Evolutionary conservation across 2,113 vertebrate genomes (phyloP).

Genomic region (Colius striatus): DNA sequence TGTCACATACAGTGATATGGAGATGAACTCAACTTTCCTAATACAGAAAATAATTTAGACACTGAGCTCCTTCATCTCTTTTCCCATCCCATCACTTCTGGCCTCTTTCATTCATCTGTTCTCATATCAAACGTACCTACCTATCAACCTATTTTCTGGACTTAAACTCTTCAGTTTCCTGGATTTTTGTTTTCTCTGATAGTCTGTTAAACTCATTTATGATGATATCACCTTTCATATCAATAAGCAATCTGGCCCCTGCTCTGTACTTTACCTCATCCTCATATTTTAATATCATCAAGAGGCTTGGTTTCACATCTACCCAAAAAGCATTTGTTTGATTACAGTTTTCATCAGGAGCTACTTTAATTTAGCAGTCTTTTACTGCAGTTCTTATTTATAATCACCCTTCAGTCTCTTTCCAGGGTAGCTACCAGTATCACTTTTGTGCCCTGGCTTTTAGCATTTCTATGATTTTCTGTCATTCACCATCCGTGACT

Average conservation of each 20-base stretch:
- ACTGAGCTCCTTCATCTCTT: not conserved
- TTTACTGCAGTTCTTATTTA: not conserved
- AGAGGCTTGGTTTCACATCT: not conserved
- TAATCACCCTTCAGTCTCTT: not conserved
- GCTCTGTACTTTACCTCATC: not conserved
- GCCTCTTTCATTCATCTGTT: not conserved
- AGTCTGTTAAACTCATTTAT: not conserved
- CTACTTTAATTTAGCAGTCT: not conserved
- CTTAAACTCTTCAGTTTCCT: not conserved
- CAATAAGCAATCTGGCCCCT: not conserved
- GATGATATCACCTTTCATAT: not conserved
- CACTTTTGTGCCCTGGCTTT: not conserved
- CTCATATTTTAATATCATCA: not conserved
- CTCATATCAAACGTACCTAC: not conserved
- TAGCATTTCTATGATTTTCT: not conserved
- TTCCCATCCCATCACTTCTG: not conserved
- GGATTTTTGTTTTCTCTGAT: not conserved
- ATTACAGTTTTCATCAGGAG: not conserved
- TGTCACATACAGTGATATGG: not conserved
- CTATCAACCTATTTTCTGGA: not conserved
- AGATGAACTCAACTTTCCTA: not conserved
- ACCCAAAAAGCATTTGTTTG: not conserved
- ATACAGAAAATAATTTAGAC: not conserved
- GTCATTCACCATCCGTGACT: too few species aligned
- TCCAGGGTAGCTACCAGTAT: not conserved